Percentiles rank a stretch among this genome's conserved stretches.
Evolutionary conservation across 2,113 vertebrate species (phyloP).

Genomic region (Perognathus longimembris): DNA sequence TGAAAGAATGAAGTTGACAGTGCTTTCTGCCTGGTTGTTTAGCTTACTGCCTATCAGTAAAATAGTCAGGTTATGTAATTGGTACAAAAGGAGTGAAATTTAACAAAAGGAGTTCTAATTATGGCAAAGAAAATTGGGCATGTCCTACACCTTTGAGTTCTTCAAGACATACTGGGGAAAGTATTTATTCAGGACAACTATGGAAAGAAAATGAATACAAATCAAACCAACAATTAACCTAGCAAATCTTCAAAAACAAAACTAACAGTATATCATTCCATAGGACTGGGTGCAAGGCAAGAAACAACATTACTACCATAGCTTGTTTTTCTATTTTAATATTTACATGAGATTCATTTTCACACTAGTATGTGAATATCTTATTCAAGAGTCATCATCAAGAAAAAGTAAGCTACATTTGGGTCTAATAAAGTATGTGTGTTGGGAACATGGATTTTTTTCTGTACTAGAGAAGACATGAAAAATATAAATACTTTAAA

Average conservation of each 20-base stretch:
- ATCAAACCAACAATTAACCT: constrained; percentile 64
- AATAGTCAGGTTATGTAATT: constrained; percentile 69
- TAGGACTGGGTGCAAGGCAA: not conserved
- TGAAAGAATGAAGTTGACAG: not conserved
- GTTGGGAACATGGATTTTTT: not conserved
- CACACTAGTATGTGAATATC: not conserved
- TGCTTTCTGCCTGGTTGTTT: constrained; percentile 76
- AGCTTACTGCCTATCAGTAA: constrained; percentile 61
- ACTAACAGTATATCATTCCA: not conserved
- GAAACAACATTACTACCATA: not conserved
- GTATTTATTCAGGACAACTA: not conserved
- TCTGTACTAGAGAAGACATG: not conserved
- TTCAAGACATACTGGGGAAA: not conserved
- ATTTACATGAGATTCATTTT: not conserved
- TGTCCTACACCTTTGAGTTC: constrained; percentile 66
- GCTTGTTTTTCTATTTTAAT: not conserved
- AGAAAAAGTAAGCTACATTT: not conserved
- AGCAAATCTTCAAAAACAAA: constrained; percentile 36
- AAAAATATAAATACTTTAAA: not conserved
- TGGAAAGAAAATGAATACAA: constrained; percentile 71
- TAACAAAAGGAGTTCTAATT: constrained; percentile 70
- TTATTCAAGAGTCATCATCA: not conserved
- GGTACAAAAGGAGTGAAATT: constrained; percentile 78
- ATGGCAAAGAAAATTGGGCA: constrained; percentile 43
- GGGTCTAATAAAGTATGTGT: not conserved